phyloP scores from a whole-genome alignment of 2,113 vertebrate species.

The Oryzias melastigma region DNA sequence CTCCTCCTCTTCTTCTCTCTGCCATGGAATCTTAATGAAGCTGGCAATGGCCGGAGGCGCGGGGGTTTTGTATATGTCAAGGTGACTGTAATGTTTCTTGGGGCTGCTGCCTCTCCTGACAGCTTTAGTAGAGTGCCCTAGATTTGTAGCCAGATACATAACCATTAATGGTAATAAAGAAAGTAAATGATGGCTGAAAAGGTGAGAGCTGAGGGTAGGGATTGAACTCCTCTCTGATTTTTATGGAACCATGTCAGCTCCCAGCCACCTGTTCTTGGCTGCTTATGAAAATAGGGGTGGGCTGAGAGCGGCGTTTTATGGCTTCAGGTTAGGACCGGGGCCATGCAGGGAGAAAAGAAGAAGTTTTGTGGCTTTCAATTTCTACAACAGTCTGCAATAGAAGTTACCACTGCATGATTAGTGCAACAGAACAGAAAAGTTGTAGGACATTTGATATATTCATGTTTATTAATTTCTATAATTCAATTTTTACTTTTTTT shows the following conservation, averaged over 20 bases:
- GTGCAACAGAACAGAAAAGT: not conserved
- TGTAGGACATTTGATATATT: too few relatives aligned
- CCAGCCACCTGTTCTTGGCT: conserved; percentile 65
- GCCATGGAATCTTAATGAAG: conserved; percentile 73
- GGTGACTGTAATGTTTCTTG: conserved; percentile 74
- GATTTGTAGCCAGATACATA: conserved; percentile 76
- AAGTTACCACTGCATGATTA: not conserved
- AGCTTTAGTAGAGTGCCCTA: conserved; percentile 75
- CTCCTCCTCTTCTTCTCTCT: conserved; percentile 29
- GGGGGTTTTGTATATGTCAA: conserved; percentile 72
- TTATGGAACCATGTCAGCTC: conserved; percentile 62
- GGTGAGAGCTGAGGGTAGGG: conserved; percentile 64
- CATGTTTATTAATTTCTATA: too few relatives aligned
- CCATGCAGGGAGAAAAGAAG: conserved; percentile 11
- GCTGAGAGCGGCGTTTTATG: conserved; percentile 54
- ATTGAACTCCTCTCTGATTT: conserved; percentile 63
- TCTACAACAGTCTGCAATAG: not conserved
- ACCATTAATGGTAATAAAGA: conserved; percentile 78
- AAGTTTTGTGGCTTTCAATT: conserved; percentile 17
- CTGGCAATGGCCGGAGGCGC: conserved; percentile 54
- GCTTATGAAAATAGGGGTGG: conserved; percentile 68
- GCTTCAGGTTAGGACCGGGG: conserved; percentile 38
- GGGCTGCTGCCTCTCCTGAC: conserved; percentile 66
- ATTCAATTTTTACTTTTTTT: too few relatives aligned
- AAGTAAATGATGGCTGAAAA: conserved; percentile 77